Conservation (phyloP, 2,113 vertebrate genomes). For the Phyllostomus hastatus region DNA sequence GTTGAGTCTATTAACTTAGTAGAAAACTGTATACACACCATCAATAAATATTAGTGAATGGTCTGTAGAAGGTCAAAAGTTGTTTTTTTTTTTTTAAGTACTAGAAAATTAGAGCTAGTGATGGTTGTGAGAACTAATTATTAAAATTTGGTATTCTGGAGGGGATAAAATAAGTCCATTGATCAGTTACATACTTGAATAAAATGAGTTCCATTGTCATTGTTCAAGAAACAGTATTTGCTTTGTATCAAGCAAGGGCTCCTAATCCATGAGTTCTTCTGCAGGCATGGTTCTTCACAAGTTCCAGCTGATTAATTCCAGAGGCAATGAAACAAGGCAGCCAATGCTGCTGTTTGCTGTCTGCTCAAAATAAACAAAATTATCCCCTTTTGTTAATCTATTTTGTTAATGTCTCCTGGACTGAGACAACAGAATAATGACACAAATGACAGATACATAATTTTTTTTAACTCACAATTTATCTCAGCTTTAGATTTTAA, state of each 20-base stretch:
- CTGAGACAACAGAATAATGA: neutral
- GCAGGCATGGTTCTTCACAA: neutral
- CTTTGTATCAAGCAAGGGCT: neutral
- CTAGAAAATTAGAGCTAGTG: conserved; percentile 9
- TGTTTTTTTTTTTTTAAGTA: neutral
- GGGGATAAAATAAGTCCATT: neutral
- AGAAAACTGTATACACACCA: neutral
- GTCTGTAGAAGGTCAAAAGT: neutral
- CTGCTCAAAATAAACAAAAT: neutral
- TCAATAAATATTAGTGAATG: neutral
- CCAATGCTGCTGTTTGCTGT: neutral
- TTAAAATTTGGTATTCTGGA: neutral
- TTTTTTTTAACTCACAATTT: neutral
- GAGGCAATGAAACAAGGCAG: neutral
- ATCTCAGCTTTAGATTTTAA: neutral
- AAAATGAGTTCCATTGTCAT: conserved; percentile 19
- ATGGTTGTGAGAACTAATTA: neutral
- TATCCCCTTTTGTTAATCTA: no score
- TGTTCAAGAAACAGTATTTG: neutral
- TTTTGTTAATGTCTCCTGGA: neutral
- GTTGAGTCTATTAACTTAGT: neutral
- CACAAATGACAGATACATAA: neutral
- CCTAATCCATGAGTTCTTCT: neutral
- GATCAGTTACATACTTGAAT: neutral
- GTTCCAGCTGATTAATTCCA: neutral